Base-by-base conservation (phyloP, 2,888 invertebrate species). In the Vesta saturnalis region DNA sequence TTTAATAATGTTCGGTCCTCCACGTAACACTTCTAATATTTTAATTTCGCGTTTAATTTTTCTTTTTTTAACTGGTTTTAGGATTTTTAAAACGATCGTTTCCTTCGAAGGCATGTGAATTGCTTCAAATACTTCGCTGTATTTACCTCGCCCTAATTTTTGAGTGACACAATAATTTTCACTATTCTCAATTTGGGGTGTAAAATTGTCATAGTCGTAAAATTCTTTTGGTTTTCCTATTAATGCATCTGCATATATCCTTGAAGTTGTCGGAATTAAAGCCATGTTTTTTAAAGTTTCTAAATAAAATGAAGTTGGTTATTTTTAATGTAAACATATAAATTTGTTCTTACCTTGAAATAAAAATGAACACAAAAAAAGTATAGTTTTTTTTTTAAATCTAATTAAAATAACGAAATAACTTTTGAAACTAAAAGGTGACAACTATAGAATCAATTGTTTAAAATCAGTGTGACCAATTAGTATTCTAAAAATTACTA, bases 31-130 rank as follows among this genome's bases (percentile, higher is more conserved):
- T 55, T 84, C 82, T 55, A 84, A 71, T 49, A 84, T 83, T 73
- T 83, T 83, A 15, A 84, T 83, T 76, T 84, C 84, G 12, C 84
- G 74, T 69, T 82, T 82, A 14, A 84, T 79, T 74, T 84, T 84
- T 60, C 81, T 77, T 69, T 79, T 81, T 64, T 82, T 78, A 1
- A 84, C 83, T 0, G 84, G 83, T 70, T 84, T 84, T 46, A 84
- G 68, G 65, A 84, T 80, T 74, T 84, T 84, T 5, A 84, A 72
- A 0, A 84, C 81, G 0, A 83, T 82, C 46, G 77, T 73, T 60
- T 83, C 80, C 12, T 78, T 78, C 47, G 74, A 79, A 0, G 71
- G 67, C 61, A 80, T 77, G 35, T 82, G 76, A n/a, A 81, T 47
- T 8, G 79, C 83, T 71, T 83, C 83, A 60, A 84, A 84, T 1